Evolutionary conservation across 2,888 invertebrate genomes (phyloP), one percentile per base, ranked within the genome.

Genomic region (Petrophora chlorosata): DNA sequence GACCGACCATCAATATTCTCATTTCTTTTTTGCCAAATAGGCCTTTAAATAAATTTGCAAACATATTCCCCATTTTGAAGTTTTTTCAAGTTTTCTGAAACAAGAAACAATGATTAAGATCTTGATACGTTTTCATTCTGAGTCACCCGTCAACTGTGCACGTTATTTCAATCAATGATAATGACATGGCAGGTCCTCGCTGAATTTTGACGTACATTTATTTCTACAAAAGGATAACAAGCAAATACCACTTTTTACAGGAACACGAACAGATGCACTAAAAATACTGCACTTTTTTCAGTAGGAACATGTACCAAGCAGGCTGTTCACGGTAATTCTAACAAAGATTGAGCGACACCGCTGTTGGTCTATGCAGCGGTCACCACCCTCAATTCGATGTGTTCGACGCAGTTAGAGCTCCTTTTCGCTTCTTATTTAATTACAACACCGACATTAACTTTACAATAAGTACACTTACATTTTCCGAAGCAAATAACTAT

Each of bases 1-100:
- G 94, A 85, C 98, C 98, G 73, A 98, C 98, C 99, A 99, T 99
- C 92, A 99, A 93, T 94, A 99, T 99, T 93, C 99, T 96, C 99
- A 99, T 99, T 93, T 99, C 99, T 88, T 99, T 99, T 92, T 99
- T 99, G 92, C 99, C 99, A 92, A 99, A 99, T 73, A 99, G 96
- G 93, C 98, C 97, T 94, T 98, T 98, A 92, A 99, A 99, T 90
- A 99, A 93, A 92, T 95, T 97, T 80, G 97, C 95, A 92, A 99
- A 98, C 91, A 97, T 94, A 93, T 97, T 98, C 92, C 99, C 99
- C 99, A 99, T 99, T 91, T 90, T 94, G 92, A 87, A 85, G 90
- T 85, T 85, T 92, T 54, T 82, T 67, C 76, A 70, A 73, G 68
- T 76, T 79, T 87, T 90, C 92, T 92, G 89, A 68, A 91, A 91